Conservation (phyloP, 2,113 vertebrate genomes). For the Lepus americanus region DNA sequence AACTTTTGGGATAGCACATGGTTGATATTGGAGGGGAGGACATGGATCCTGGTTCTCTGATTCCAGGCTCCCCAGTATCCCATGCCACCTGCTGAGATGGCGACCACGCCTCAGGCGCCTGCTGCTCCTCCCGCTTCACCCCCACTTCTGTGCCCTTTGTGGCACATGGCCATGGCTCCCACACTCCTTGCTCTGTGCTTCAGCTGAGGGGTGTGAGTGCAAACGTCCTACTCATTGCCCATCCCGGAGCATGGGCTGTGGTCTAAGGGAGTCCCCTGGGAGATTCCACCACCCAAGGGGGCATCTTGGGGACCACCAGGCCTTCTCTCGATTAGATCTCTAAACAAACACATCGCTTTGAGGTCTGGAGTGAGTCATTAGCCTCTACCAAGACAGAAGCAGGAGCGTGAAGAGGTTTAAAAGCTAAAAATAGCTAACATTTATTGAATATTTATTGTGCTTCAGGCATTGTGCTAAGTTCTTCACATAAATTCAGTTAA, state of each 20-base stretch:
- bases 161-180: background rate
- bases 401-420: slow-evolving; percentile 59
- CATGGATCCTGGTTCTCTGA: background rate
- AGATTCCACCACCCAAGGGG: background rate
- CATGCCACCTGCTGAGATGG: background rate
- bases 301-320: background rate
- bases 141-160: accelerated
- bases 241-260: background rate
- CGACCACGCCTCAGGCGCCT: background rate
- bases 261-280: background rate
- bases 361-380: slow-evolving; percentile 70
- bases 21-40: background rate
- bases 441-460: slow-evolving; percentile 69
- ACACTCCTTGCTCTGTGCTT: background rate
- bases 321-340: slow-evolving; percentile 56
- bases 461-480: slow-evolving; percentile 61
- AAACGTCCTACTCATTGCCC: accelerated
- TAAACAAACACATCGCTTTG: slow-evolving; percentile 65
- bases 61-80: background rate
- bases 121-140: background rate
- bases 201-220: background rate
- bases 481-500: slow-evolving; percentile 72
- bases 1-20: background rate
- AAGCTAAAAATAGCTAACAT: slow-evolving; percentile 73
- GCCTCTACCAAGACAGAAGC: slow-evolving; percentile 47